Conservation (phyloP, 2,888 invertebrate species). For the Rosalia funebris region DNA sequence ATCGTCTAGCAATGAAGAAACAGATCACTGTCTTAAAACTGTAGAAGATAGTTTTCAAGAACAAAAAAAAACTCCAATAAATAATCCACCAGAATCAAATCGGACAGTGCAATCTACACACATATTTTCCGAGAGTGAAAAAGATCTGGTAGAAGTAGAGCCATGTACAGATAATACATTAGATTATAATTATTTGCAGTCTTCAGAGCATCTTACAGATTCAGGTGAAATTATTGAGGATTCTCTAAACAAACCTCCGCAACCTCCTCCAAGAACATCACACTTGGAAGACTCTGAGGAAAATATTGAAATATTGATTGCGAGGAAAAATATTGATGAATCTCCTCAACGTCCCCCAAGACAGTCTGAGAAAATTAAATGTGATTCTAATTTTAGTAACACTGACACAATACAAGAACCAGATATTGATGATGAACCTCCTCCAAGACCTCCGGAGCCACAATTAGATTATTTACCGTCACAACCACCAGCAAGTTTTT, state of each 20-base stretch:
- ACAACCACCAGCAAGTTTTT: conserved; percentile 62
- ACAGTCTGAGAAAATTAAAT: conserved; percentile 33
- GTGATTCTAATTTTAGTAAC: conserved; percentile 24
- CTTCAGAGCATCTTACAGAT: conserved; percentile 20
- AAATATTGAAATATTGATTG: neutral
- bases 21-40: no score
- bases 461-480: conserved; percentile 57
- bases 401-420: conserved; percentile 46
- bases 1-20: conserved; percentile 28
- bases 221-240: conserved; percentile 1
- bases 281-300: neutral
- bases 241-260: conserved; percentile 18
- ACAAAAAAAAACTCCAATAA: conserved; percentile 63
- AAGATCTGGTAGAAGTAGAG: conserved; percentile 34
- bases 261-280: conserved; percentile 33
- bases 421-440: conserved; percentile 57
- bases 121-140: no score
- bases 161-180: neutral
- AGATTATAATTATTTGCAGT: neutral
- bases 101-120: no score
- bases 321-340: conserved; percentile 52
- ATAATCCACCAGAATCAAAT: no score
- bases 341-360: conserved; percentile 65
- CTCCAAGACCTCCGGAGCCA: conserved; percentile 63
- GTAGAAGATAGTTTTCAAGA: conserved; percentile 35